A percentile compares a stretch with the other conserved stretches of the same genome.
Conservation (phyloP, 2,797 vertebrate species). For the Natrix natrix region DNA sequence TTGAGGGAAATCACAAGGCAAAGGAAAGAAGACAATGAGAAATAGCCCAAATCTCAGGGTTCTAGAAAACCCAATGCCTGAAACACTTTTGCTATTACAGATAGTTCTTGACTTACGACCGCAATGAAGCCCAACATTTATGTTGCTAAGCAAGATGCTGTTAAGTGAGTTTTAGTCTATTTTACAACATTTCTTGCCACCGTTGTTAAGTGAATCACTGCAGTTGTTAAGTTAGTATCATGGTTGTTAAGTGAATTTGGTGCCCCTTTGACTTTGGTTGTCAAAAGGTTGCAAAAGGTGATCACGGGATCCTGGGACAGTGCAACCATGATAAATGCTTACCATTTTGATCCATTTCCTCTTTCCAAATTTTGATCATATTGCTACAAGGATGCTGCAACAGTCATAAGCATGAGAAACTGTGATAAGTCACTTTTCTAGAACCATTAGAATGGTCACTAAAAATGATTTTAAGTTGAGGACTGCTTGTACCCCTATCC, state of each 20-base stretch:
- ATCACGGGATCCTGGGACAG: neutral
- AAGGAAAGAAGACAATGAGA: neutral
- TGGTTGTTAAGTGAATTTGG: neutral
- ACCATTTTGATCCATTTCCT: neutral
- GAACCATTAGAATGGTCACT: neutral
- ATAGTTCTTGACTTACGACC: neutral
- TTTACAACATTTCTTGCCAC: neutral
- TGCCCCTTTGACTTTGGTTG: neutral
- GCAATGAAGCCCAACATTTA: neutral
- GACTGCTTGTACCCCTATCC: neutral
- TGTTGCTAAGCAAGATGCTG: neutral
- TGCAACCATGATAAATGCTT: neutral
- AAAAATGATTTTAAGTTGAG: neutral
- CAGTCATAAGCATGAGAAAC: neutral
- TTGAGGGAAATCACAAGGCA: neutral
- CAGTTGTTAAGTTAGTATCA: neutral
- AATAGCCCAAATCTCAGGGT: neutral
- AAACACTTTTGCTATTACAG: neutral
- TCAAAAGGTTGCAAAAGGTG: neutral
- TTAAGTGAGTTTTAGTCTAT: neutral
- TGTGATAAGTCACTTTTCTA: neutral
- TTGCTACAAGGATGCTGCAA: neutral
- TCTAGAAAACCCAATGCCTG: neutral
- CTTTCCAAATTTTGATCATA: neutral
- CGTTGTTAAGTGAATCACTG: neutral